These are phyloP conservation scores for Macaca nemestrina DNA, from an alignment of 2,113 vertebrate genomes.

Conservation along the genomic window DNA sequence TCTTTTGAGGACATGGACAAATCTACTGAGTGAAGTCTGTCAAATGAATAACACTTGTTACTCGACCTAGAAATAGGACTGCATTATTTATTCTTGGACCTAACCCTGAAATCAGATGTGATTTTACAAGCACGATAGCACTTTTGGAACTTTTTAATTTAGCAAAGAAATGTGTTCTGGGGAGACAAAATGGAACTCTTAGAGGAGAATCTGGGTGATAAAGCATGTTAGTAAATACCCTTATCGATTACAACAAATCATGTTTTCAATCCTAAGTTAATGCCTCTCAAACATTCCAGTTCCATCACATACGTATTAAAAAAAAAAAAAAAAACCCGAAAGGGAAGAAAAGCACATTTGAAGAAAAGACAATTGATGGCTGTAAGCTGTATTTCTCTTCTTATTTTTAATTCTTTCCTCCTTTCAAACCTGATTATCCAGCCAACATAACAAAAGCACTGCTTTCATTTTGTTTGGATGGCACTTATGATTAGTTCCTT, in stretches of 20 bases:
- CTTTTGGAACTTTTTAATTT: slow-evolving; percentile 27
- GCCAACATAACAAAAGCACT: slow-evolving; percentile 40
- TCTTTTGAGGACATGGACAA: background rate
- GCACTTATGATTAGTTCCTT: slow-evolving; percentile 66
- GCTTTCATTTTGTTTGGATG: slow-evolving; percentile 50
- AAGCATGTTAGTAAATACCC: background rate
- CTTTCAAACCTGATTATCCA: slow-evolving; percentile 41
- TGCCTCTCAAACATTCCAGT: slow-evolving; percentile 33
- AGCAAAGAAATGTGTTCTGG: background rate
- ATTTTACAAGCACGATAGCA: background rate
- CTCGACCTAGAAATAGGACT: background rate
- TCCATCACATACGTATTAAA: background rate
- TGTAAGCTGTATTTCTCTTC: background rate
- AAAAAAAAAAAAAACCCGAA: background rate
- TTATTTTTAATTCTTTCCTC: background rate
- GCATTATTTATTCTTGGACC: background rate
- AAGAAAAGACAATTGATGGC: background rate
- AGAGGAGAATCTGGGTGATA: background rate
- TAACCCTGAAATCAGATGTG: background rate
- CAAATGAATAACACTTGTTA: background rate
- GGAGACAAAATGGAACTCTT: background rate
- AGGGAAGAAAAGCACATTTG: background rate
- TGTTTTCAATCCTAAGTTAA: slow-evolving; percentile 35
- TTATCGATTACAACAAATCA: background rate
- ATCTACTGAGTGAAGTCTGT: background rate